A percentile compares a stretch with the other conserved stretches of the same genome.
These are phyloP conservation scores for Grallaria varia DNA, from an alignment of 2,113 vertebrate species.

Conservation along the genomic window DNA sequence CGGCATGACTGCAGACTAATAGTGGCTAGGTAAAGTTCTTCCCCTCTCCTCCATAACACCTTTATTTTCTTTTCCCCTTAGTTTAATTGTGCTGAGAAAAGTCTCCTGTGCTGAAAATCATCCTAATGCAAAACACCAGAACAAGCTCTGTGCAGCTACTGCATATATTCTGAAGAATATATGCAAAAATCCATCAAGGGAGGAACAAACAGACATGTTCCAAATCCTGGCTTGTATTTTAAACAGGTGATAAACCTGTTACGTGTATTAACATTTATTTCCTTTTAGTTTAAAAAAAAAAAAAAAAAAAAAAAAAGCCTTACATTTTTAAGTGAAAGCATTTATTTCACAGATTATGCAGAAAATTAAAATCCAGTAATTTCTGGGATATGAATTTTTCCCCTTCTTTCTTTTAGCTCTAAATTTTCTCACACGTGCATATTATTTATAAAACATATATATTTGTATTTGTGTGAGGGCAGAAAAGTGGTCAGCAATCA, in stretches of 20 bases:
- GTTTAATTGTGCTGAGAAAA: not conserved
- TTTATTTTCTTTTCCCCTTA: not conserved
- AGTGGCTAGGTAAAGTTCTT: not conserved
- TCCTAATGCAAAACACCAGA: not conserved
- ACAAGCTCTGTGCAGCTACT: not conserved
- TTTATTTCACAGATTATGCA: not conserved
- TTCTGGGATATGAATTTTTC: not conserved
- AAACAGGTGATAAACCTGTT: not conserved
- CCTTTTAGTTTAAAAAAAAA: not conserved
- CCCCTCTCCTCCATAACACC: not conserved
- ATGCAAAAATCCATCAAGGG: not conserved
- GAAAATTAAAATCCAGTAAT: not conserved
- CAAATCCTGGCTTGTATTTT: not conserved
- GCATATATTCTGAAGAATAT: not conserved
- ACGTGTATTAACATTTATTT: not conserved
- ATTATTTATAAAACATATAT: no score
- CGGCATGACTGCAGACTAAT: not conserved
- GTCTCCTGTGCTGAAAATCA: not conserved
- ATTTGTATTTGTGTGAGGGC: not conserved
- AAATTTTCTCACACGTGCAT: not conserved
- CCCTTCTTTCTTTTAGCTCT: not conserved
- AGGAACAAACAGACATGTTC: not conserved
- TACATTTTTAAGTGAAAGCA: not conserved
- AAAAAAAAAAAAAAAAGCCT: not conserved
- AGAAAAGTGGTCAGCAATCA: not conserved